These are phyloP conservation scores for Labeo calbasu DNA, from an alignment of 2,797 vertebrate species.

Conservation along the genomic window DNA sequence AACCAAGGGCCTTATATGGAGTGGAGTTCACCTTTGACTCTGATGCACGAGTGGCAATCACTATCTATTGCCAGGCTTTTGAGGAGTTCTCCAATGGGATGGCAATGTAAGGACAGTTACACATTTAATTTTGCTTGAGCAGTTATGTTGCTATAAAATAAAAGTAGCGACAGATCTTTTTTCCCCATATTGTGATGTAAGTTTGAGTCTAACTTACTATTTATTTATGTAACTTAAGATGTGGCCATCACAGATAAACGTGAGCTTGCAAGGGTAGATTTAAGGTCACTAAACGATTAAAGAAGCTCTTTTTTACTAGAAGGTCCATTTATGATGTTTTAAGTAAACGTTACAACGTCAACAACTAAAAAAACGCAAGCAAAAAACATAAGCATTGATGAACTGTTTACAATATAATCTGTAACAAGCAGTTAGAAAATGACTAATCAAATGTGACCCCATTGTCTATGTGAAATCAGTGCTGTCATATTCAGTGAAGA, in stretches of 20 bases:
- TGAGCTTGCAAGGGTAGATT: neutral
- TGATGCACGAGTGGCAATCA: slow-evolving; percentile 94
- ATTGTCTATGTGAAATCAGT: neutral
- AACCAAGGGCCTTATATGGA: slow-evolving; percentile 90
- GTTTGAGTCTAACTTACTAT: neutral
- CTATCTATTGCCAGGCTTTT: slow-evolving; percentile 94
- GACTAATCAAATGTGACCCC: neutral
- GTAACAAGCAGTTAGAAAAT: neutral
- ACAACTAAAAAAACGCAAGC: neutral
- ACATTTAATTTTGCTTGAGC: neutral
- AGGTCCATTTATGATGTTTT: neutral
- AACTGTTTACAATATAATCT: neutral
- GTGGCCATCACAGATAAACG: neutral
- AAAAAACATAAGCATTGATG: too few species aligned
- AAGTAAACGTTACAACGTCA: neutral
- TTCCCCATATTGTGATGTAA: neutral
- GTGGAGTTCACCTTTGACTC: slow-evolving; percentile 98
- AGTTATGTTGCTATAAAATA: neutral
- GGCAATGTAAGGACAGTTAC: slow-evolving; percentile 85
- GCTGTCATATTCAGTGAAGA: neutral
- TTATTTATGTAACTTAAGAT: neutral
- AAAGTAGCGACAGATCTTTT: neutral
- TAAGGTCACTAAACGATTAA: neutral
- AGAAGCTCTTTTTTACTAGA: neutral
- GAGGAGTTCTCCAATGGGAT: slow-evolving; percentile 95